phyloP scores from a whole-genome alignment of 2,113 vertebrate species.

The Acrocephalus arundinaceus region DNA sequence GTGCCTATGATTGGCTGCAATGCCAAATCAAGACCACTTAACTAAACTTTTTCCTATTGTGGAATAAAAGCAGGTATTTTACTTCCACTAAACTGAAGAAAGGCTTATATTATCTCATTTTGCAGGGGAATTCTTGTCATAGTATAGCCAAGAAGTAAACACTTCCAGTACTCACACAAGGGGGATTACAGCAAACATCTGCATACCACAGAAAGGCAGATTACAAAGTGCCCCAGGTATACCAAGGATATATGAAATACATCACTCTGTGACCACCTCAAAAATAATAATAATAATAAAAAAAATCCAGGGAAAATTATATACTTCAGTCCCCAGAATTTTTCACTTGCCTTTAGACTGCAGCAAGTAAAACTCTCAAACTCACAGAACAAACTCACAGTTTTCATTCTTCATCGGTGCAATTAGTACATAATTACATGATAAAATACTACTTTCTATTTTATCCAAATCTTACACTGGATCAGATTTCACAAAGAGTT shows the following conservation, averaged over 20 bases:
- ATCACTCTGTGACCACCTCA: background rate
- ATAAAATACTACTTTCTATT: background rate
- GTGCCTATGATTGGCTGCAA: background rate
- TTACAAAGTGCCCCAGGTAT: background rate
- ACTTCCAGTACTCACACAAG: background rate
- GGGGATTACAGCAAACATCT: background rate
- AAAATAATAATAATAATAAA: background rate
- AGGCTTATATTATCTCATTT: background rate
- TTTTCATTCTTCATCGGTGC: background rate
- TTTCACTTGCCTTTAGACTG: background rate
- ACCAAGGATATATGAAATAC: background rate
- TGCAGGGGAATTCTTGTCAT: background rate
- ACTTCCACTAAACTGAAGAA: background rate
- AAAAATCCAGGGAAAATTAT: background rate
- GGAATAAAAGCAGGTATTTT: background rate
- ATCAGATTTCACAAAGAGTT: background rate
- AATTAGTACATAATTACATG: background rate
- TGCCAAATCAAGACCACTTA: background rate
- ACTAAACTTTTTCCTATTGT: background rate
- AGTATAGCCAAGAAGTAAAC: background rate
- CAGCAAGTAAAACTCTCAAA: background rate
- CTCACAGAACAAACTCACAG: background rate
- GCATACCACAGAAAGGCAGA: background rate
- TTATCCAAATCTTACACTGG: background rate
- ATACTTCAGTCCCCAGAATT: background rate